Conservation (phyloP, 2,113 vertebrate genomes). For the Felis catus region DNA sequence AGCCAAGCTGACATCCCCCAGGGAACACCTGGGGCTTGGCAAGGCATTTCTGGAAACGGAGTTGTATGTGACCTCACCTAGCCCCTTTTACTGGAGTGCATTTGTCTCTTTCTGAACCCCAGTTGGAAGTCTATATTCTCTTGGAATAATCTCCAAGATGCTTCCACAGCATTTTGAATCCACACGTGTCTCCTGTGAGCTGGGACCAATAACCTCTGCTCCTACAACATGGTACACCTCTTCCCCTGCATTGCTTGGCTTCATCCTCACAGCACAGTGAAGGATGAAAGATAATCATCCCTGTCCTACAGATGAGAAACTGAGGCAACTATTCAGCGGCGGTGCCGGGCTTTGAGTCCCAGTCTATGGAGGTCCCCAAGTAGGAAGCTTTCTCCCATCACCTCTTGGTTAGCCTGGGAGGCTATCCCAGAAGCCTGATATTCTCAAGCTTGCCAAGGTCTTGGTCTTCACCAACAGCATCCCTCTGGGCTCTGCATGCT, state of each 20-base stretch:
- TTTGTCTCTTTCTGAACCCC: not conserved
- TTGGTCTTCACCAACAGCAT: not conserved
- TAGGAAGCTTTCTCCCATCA: not conserved
- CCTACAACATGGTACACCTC: not conserved
- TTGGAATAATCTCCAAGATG: not conserved
- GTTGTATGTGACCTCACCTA: not conserved
- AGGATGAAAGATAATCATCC: not conserved
- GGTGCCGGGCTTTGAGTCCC: not conserved
- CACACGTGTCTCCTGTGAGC: not conserved
- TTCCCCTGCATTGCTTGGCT: not conserved
- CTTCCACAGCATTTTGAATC: not conserved
- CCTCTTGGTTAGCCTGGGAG: not conserved
- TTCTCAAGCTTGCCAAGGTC: not conserved
- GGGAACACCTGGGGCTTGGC: not conserved
- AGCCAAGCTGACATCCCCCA: not conserved
- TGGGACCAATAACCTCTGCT: not conserved
- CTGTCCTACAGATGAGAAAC: not conserved
- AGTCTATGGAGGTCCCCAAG: not conserved
- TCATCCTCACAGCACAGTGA: not conserved
- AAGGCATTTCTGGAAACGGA: conserved; percentile 20
- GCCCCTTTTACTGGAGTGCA: not conserved
- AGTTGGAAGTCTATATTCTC: not conserved
- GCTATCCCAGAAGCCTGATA: not conserved
- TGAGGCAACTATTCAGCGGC: not conserved
- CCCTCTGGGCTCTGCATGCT: not conserved